Base-by-base conservation (phyloP, 2,113 vertebrate species). In the Cnemophilus loriae region DNA sequence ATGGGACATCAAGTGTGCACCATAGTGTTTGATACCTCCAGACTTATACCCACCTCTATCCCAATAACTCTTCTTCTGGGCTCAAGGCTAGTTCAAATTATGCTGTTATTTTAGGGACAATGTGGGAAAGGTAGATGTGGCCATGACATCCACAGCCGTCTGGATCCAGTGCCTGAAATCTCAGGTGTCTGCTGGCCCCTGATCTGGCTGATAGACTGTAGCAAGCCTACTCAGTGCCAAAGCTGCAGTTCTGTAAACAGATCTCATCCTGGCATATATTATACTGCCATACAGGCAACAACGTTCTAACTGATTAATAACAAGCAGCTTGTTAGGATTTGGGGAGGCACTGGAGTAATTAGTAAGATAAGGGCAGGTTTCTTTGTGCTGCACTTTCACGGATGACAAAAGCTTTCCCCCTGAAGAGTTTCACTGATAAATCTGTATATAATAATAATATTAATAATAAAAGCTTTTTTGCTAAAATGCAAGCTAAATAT, bases 321-420 rank as follows among this genome's bases (percentile, higher is more conserved):
- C 75, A 96, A 95, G 79, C 81, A 80, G 90, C 87, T 61, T 93
- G 93, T 96, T 96, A 95, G 96, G 96, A 97, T 97, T 94, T 97
- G 92, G 88, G 93, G 93, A 97, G 84, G 76, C 93, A 90, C 71
- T 95, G 81, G 75, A 95, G 94, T 96, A 97, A 97, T 97, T 97
- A 97, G 95, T 84, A 95, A 97, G 97, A 97, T 97, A 97, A 97
- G 84, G 85, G 61, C 74, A 96, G 95, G 95, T 97, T 95, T 90
- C 92, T 97, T 97, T 97, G 95, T 97, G 76, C 82, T 65, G 47
- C 84, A 77, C 63, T 96, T 96, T 96, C 86, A 94, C 4, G 10
- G 89, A 77, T 96, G 95, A 97, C 92, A 97, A 96, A 96, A 96
- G 94, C 84, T 94, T 96, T 96, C 78, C 61, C 95, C 93, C 91